Percentiles rank a stretch among this genome's conserved stretches.
Evolutionary conservation across 2,797 vertebrate species (phyloP).

Genomic region (Ctenopoma multispine): DNA sequence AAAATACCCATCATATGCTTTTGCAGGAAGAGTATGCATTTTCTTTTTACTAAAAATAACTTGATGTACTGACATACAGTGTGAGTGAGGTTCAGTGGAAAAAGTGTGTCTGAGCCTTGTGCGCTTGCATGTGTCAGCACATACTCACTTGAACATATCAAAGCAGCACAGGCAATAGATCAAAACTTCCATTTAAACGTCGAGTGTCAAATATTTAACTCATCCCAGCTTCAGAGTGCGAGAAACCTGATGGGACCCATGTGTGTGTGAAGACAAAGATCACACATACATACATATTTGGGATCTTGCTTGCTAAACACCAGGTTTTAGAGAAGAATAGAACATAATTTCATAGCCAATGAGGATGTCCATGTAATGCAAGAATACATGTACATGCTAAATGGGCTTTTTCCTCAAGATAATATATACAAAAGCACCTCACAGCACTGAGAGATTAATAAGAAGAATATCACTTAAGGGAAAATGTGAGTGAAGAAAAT

Average conservation of each 20-base stretch:
- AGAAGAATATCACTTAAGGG: neutral
- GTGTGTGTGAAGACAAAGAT: slow-evolving; percentile 60
- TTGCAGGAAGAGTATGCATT: no score
- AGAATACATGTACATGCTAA: neutral
- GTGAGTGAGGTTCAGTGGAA: neutral
- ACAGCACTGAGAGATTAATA: slow-evolving; percentile 1
- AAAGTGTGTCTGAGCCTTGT: neutral
- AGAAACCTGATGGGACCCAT: slow-evolving; percentile 59
- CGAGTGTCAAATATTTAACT: slow-evolving; percentile 62
- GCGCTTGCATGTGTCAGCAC: neutral
- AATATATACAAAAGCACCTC: slow-evolving; percentile 1
- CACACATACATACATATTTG: slow-evolving; percentile 7
- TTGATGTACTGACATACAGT: neutral
- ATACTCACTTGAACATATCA: slow-evolving; percentile 57
- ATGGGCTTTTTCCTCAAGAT: slow-evolving; percentile 10
- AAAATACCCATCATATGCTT: no score
- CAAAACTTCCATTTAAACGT: slow-evolving; percentile 48
- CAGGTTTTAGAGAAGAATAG: neutral
- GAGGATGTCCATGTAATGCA: neutral
- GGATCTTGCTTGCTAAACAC: neutral
- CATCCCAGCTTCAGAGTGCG: slow-evolving; percentile 57
- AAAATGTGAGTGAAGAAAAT: slow-evolving; percentile 7
- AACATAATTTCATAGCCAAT: neutral
- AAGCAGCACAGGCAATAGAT: slow-evolving; percentile 58
- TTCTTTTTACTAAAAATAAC: neutral